Conservation (phyloP, 2,888 invertebrate species). For the Plagodis pulveraria region DNA sequence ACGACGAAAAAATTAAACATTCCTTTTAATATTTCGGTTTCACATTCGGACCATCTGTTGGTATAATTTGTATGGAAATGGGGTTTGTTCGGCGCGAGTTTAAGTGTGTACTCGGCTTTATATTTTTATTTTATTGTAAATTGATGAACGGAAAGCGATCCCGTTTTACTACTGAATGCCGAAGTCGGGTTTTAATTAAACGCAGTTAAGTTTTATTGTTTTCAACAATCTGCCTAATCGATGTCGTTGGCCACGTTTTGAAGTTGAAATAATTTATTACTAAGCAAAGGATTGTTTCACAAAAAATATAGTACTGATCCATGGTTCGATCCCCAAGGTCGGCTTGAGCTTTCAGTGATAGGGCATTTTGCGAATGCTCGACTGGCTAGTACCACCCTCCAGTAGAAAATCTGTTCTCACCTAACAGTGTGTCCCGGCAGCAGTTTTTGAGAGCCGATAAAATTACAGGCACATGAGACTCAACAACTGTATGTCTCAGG, state of each 20-base stretch:
- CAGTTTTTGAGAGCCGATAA: too few species aligned
- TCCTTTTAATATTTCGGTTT: slow-evolving; percentile 30
- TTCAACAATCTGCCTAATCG: slow-evolving; percentile 28
- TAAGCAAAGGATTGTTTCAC: too few species aligned
- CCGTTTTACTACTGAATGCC: slow-evolving; percentile 25
- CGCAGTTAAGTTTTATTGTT: slow-evolving; percentile 35
- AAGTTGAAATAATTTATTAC: background rate
- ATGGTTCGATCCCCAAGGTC: too few species aligned
- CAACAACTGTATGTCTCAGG: too few species aligned
- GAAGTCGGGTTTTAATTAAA: slow-evolving; percentile 34
- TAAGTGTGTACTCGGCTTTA: slow-evolving; percentile 30
- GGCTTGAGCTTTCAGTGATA: too few species aligned
- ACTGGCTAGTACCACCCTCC: too few species aligned
- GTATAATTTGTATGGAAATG: slow-evolving; percentile 40
- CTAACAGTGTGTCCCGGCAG: too few species aligned
- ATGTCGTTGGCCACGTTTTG: slow-evolving; percentile 6
- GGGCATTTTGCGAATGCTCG: too few species aligned
- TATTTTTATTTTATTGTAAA: slow-evolving; percentile 37
- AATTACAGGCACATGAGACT: too few species aligned
- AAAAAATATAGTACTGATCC: too few species aligned
- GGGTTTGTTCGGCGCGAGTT: slow-evolving; percentile 11
- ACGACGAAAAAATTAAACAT: slow-evolving; percentile 29
- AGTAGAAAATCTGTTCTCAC: too few species aligned
- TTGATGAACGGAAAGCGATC: slow-evolving; percentile 35
- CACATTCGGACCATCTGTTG: slow-evolving; percentile 25